phyloP scores from a whole-genome alignment of 2,888 invertebrate species.

The Miltochrista miniata region DNA sequence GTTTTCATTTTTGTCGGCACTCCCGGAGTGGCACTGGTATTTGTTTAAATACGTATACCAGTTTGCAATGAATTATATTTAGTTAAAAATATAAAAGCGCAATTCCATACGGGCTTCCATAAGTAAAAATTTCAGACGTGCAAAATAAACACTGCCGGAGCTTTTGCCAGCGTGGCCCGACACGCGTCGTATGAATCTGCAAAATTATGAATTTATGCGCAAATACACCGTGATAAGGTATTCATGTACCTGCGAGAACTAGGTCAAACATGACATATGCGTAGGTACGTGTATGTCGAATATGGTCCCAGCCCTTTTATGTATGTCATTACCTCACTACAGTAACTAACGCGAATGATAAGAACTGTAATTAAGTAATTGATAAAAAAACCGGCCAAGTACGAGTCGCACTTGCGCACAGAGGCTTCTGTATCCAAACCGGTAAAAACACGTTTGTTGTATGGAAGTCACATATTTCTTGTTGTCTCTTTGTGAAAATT shows the following conservation, averaged over 20 bases:
- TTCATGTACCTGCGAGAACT: conserved; percentile 20
- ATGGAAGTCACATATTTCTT: too few relatives aligned
- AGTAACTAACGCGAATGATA: conserved; percentile 24
- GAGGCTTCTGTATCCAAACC: too few relatives aligned
- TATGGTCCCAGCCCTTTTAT: conserved; percentile 19
- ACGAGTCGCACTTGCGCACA: too few relatives aligned
- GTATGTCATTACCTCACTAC: conserved; percentile 12
- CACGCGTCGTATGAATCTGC: conserved; percentile 3
- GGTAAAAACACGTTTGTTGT: too few relatives aligned
- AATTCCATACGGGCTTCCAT: neutral
- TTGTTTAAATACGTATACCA: neutral
- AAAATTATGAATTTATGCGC: conserved; percentile 19
- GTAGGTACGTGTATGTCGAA: conserved; percentile 16
- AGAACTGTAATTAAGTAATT: neutral
- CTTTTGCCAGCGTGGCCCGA: conserved; percentile 3
- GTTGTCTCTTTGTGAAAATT: too few relatives aligned
- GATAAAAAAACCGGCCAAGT: too few relatives aligned
- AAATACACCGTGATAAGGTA: conserved; percentile 31
- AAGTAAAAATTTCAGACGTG: neutral
- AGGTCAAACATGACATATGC: conserved; percentile 32
- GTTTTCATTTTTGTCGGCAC: too few relatives aligned
- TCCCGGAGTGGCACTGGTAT: too few relatives aligned
- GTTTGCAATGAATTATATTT: neutral
- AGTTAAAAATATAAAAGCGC: too few relatives aligned
- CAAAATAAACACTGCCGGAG: conserved; percentile 7